Conservation (phyloP, 2,797 vertebrate species). For the Xyrichtys novacula region DNA sequence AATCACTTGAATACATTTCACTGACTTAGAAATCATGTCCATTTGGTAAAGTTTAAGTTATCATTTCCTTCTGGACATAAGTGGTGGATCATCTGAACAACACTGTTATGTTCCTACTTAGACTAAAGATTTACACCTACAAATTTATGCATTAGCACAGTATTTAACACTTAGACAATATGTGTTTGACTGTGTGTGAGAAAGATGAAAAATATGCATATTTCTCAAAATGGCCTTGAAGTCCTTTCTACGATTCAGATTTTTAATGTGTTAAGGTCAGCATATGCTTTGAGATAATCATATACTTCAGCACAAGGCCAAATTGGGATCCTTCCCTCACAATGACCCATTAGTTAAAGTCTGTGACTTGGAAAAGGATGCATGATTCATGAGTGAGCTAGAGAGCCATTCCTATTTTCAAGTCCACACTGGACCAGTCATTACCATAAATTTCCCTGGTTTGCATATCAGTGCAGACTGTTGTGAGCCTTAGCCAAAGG, state of each 20-base stretch:
- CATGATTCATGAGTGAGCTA: conserved; percentile 69
- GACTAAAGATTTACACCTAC: not conserved
- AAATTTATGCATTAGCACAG: not conserved
- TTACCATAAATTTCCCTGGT: conserved; percentile 70
- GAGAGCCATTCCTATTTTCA: conserved; percentile 63
- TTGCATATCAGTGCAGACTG: conserved; percentile 62
- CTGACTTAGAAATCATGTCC: too few relatives aligned
- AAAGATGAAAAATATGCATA: not conserved
- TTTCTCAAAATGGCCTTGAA: conserved; percentile 4
- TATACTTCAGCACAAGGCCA: conserved; percentile 33
- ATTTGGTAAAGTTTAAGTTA: too few relatives aligned
- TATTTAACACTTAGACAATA: not conserved
- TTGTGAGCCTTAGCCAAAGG: conserved; percentile 58
- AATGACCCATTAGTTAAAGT: conserved; percentile 67
- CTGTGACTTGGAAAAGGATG: conserved; percentile 58
- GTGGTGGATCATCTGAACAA: not conserved
- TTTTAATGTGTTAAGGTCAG: conserved; percentile 7
- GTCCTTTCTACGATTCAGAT: not conserved
- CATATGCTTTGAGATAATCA: conserved; percentile 49
- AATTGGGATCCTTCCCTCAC: conserved; percentile 51
- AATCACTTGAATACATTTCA: not conserved
- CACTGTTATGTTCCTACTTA: not conserved
- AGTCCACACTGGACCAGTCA: conserved; percentile 58
- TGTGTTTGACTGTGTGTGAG: too few relatives aligned
- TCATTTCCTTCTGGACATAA: not conserved